Base-by-base conservation (phyloP, 2,888 invertebrate genomes). In the Candidula unifasciata region DNA sequence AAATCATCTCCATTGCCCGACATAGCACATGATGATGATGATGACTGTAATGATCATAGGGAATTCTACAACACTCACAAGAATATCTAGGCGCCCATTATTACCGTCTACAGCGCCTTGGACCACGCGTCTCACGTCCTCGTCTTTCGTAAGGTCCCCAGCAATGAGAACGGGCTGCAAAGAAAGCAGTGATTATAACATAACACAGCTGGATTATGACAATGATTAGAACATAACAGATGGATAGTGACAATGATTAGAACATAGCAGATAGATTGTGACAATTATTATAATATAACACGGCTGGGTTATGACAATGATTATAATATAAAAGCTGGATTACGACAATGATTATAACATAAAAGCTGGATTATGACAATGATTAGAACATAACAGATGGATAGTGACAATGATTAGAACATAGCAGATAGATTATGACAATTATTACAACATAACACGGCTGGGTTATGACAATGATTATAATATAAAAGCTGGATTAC, bases 121-220 rank as follows among this genome's bases (percentile, higher is more conserved):
- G 33, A 82, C 82, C 8, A 84, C 64, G 16, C 52, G 57, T 18
- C 79, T 44, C 2, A 85, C 78, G 79, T 85, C 83, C 24, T 69
- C 81, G 21, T 85, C 83, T 21, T 37, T 74, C n/a, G 83, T 80
- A 27, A 87, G 54, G 30, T 85, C 86, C 5, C 85, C 85, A 27
- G 78, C 83, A 18, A 83, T 57, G 74, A 84, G 44, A 0, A 80
- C 24, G 8, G 80, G 84, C 80, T 84, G 74, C 13, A 27, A 30
- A 27, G 21, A 30, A 44, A 44, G 44, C 13, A 44, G 5, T 64
- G 64, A 24, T n/a, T n/a, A 71, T 13, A 35, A 6, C 21, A 33
- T 8, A 33, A 35, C 1, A 27, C 21, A 71, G 18, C 13, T 27
- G n/a, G 71, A 71, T 71, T 16, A 21, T 71, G 71, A n/a, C 30